Evolutionary conservation across 2,113 vertebrate genomes (phyloP).

Genomic region (Coptodon bakossiorum): DNA sequence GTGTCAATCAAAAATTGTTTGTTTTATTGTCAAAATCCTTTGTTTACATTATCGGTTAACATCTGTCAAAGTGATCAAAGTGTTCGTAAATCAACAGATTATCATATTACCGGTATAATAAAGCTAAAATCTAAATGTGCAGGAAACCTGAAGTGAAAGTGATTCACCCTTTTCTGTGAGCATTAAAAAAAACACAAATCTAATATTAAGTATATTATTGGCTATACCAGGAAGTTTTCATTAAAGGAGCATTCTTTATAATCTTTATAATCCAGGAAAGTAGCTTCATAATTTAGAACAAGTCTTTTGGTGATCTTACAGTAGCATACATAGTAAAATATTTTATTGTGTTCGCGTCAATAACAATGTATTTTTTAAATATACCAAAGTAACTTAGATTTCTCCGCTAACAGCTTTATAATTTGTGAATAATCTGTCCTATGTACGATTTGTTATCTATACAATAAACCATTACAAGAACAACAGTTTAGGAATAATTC

Average conservation of each 20-base stretch:
- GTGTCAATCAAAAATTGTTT: background rate
- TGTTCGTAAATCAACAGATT: background rate
- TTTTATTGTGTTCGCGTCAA: background rate
- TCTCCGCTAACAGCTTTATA: background rate
- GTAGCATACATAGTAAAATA: background rate
- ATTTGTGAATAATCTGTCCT: background rate
- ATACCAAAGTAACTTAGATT: background rate
- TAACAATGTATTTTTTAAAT: background rate
- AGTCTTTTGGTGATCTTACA: background rate
- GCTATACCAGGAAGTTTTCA: background rate
- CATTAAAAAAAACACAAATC: fast-evolving
- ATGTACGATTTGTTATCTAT: background rate
- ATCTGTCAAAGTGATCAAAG: background rate
- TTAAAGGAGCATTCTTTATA: background rate
- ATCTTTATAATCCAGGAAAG: background rate
- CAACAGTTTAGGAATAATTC: background rate
- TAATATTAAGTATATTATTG: background rate
- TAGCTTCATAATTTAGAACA: background rate
- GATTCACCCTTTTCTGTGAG: background rate
- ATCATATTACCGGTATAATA: fast-evolving
- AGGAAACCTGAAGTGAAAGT: background rate
- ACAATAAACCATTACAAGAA: background rate
- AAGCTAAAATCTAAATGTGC: background rate
- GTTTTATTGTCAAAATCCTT: background rate
- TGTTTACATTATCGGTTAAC: background rate